phyloP scores from a whole-genome alignment of 2,888 invertebrate genomes.

The Clivina fossor region DNA sequence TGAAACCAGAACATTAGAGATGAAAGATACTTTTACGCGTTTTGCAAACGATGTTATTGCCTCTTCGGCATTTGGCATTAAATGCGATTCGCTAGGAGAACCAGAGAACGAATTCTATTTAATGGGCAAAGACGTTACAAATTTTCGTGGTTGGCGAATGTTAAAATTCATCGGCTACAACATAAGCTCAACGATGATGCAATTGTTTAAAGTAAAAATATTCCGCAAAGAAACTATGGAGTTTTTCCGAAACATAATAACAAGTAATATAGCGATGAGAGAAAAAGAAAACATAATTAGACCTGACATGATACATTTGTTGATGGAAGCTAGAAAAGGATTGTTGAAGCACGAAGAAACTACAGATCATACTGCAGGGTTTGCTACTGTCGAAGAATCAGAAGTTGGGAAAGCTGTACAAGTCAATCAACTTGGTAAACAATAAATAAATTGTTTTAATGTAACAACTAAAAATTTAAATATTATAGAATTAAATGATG shows the following conservation, averaged over 20 bases:
- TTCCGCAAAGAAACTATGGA: neutral
- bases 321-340: constrained; percentile 56
- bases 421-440: too few species aligned
- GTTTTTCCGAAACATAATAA: constrained; percentile 29
- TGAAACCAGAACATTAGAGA: constrained; percentile 40
- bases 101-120: constrained; percentile 46
- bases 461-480: too few species aligned
- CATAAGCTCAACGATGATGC: constrained; percentile 6
- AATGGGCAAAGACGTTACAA: constrained; percentile 42
- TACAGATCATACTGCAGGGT: constrained; percentile 29
- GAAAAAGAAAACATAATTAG: constrained; percentile 31
- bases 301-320: constrained; percentile 54
- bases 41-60: constrained; percentile 49
- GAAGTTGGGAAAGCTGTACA: constrained; percentile 37
- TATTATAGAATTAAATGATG: too few species aligned
- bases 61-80: constrained; percentile 48
- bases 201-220: neutral
- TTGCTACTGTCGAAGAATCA: constrained; percentile 44
- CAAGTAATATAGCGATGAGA: constrained; percentile 27
- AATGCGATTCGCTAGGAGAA: constrained; percentile 46
- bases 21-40: constrained; percentile 47
- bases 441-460: too few species aligned
- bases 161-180: constrained; percentile 24
- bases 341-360: constrained; percentile 19
- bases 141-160: constrained; percentile 30